Evolutionary conservation across 2,888 invertebrate species (phyloP).

Genomic region (Eurytoma adleriae): DNA sequence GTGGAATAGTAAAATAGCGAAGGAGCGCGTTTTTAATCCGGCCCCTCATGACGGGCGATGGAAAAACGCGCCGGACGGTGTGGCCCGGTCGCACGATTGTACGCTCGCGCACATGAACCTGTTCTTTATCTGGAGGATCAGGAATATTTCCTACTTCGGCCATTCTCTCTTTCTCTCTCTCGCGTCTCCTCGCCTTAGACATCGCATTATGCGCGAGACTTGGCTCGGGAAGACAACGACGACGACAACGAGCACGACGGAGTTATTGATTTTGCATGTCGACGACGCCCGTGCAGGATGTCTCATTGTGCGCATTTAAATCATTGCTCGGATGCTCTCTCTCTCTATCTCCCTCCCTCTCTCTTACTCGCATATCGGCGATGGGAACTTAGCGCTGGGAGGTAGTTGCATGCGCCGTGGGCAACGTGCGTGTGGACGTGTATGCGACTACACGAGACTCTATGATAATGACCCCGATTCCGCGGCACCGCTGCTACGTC

Average conservation of each 20-base stretch:
- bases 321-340: slow-evolving; percentile 22
- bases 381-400: slow-evolving; percentile 9
- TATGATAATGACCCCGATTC: slow-evolving; percentile 52
- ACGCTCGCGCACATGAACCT: slow-evolving; percentile 30
- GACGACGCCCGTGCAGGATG: slow-evolving; percentile 32
- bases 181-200: not conserved
- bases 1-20: slow-evolving; percentile 8
- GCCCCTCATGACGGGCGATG: not conserved
- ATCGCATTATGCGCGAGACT: slow-evolving; percentile 26
- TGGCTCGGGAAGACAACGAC: not conserved
- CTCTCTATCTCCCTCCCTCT: not conserved
- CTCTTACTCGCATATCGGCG: not conserved
- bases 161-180: slow-evolving; percentile 17
- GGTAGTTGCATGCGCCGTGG: not conserved
- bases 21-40: not conserved
- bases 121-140: slow-evolving; percentile 47
- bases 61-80: not conserved
- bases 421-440: not conserved
- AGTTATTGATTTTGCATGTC: slow-evolving; percentile 48
- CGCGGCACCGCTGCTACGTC: not conserved
- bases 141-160: slow-evolving; percentile 40
- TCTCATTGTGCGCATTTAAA: slow-evolving; percentile 48
- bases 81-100: slow-evolving; percentile 8
- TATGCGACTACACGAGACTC: slow-evolving; percentile 6
- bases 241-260: slow-evolving; percentile 21